Evolutionary conservation across 2,888 invertebrate genomes (phyloP), one percentile per base, ranked within the genome.

Genomic region (Agrochola macilenta): DNA sequence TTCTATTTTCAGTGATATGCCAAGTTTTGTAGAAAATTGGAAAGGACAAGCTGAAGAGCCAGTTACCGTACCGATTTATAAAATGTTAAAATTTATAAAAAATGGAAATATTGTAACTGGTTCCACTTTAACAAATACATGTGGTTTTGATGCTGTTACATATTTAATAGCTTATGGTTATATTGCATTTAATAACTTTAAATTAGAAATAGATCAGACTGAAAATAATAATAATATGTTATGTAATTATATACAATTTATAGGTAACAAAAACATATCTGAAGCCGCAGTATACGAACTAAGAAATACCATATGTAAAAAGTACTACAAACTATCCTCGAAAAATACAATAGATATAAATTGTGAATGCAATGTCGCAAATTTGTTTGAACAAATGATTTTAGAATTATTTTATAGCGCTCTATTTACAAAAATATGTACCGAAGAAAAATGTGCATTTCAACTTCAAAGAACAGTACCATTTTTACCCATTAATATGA

Each of bases 121-220:
- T 76, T 76, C 75, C 69, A 76, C 69, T 76, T 69, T 76, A 76
- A 76, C 75, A 69, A 76, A 76, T 76, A 76, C 75, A 76, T 76
- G 69, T 76, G 75, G 75, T 70, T 76, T 76, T 69, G 75, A 69
- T 76, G 75, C 75, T 69, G 69, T 76, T 70, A 76, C 69, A 64
- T 76, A 76, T 76, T 76, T 76, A 76, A 76, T 76, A 69, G 75
- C 75, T 69, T 76, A 76, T 76, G 75, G 75, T 76, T 76, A 76
- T 76, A 69, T 76, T 74, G 74, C 74, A 68, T 74, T 74, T 74
- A 74, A 74, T 74, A 74, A 74, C 68, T 74, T 74, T 74, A 74
- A 74, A 74, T 74, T 68, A 60, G 74, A 74, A 74, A 74, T 74
- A 74, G 68, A 68, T 74, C 74, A 68, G 68, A 74, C 74, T 74